A percentile compares a stretch with the other conserved stretches of the same genome.
phyloP scores from a whole-genome alignment of 2,797 vertebrate species.

The Dryobates pubescens region DNA sequence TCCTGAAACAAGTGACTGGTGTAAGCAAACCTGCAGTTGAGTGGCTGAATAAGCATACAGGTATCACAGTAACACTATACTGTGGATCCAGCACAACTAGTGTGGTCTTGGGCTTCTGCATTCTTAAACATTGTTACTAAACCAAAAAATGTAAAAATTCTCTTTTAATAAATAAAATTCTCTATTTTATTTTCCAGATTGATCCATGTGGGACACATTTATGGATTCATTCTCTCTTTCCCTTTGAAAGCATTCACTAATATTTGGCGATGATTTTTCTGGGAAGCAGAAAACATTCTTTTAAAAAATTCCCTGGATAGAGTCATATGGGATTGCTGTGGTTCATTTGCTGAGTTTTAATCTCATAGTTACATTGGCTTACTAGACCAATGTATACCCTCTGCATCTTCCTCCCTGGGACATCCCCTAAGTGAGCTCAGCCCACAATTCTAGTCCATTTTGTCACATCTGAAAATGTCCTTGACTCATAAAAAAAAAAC shows the following conservation, averaged over 20 bases:
- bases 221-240: neutral
- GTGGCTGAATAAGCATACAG: neutral
- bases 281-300: neutral
- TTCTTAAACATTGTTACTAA: neutral
- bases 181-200: neutral
- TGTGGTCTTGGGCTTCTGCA: neutral
- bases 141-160: neutral
- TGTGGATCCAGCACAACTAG: neutral
- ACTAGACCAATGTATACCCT: neutral
- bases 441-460: neutral
- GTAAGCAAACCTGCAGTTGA: neutral
- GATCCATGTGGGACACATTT: neutral
- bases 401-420: too few species aligned
- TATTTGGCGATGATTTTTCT: neutral
- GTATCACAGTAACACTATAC: neutral
- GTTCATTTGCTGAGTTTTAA: neutral
- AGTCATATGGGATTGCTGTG: neutral
- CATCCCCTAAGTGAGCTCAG: neutral
- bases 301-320: neutral
- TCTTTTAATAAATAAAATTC: neutral
- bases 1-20: neutral
- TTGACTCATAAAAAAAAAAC: neutral
- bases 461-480: neutral
- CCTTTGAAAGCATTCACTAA: neutral
- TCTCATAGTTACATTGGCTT: neutral